A percentile compares a stretch with the other conserved stretches of the same genome.
Conservation (phyloP, 2,888 invertebrate species). For the Galerucella nymphaeae region DNA sequence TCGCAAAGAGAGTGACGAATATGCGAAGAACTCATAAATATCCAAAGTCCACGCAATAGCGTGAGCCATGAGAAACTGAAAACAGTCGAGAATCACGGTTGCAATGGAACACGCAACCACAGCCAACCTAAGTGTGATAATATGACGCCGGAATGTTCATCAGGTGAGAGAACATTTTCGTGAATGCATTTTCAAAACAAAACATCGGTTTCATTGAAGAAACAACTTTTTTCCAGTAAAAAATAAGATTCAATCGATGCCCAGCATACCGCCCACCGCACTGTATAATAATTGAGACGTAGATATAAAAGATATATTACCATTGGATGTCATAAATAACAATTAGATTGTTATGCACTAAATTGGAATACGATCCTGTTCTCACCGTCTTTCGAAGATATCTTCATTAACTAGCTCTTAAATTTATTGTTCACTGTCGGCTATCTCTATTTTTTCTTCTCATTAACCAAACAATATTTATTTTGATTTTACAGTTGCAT, state of each 20-base stretch:
- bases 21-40: slow-evolving; percentile 60
- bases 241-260: too few relatives aligned
- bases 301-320: slow-evolving; percentile 58
- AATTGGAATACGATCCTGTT: slow-evolving; percentile 57
- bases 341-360: slow-evolving; percentile 59
- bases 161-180: slow-evolving; percentile 30
- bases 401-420: neutral
- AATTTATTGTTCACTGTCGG: neutral
- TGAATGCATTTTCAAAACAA: too few relatives aligned
- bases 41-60: slow-evolving; percentile 61
- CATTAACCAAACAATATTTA: too few relatives aligned
- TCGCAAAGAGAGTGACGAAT: slow-evolving; percentile 52
- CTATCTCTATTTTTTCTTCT: neutral
- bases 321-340: slow-evolving; percentile 58
- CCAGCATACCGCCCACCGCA: neutral
- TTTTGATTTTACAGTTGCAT: too few relatives aligned
- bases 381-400: slow-evolving; percentile 1
- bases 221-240: too few relatives aligned
- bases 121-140: neutral
- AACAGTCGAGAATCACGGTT: slow-evolving; percentile 46
- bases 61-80: slow-evolving; percentile 50
- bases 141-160: slow-evolving; percentile 39
- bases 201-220: too few relatives aligned
- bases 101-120: slow-evolving; percentile 37
- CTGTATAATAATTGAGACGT: slow-evolving; percentile 15